Evolutionary conservation across 2,888 invertebrate species (phyloP).

Genomic region (Mellilla xanthometata): DNA sequence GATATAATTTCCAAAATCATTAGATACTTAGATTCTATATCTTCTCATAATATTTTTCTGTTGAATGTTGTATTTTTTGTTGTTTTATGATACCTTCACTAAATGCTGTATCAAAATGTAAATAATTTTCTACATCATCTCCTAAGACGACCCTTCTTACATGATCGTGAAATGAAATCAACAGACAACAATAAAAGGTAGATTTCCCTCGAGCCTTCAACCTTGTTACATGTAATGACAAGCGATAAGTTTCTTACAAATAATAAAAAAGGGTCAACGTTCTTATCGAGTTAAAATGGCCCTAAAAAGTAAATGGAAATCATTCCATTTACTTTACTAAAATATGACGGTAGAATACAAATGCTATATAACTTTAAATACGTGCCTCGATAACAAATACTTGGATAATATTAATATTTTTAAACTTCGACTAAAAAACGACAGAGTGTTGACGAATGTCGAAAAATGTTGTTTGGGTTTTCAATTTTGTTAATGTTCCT

Average conservation of each 20-base stretch:
- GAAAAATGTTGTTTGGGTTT: too few relatives aligned
- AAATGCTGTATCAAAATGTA: too few relatives aligned
- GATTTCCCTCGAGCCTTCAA: constrained; percentile 30
- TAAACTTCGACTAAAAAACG: too few relatives aligned
- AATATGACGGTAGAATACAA: constrained; percentile 38
- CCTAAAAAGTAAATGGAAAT: constrained; percentile 34
- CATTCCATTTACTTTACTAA: constrained; percentile 29
- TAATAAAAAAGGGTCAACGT: constrained; percentile 42
- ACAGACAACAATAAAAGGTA: constrained; percentile 31
- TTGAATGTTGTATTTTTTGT: too few relatives aligned
- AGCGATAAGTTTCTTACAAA: constrained; percentile 34
- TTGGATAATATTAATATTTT: neutral
- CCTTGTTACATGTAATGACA: constrained; percentile 32
- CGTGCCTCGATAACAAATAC: constrained; percentile 16
- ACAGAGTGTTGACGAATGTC: too few relatives aligned
- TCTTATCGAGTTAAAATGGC: constrained; percentile 36
- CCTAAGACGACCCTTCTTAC: constrained; percentile 21
- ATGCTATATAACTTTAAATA: constrained; percentile 18
- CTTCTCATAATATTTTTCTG: too few relatives aligned
- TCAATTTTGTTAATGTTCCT: too few relatives aligned
- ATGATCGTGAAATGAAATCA: constrained; percentile 29
- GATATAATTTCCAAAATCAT: too few relatives aligned
- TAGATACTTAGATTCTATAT: too few relatives aligned
- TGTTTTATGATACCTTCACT: too few relatives aligned
- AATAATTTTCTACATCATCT: constrained; percentile 2